Evolutionary conservation across 1,140 invertebrate species (phyloP), one percentile per base, ranked within the genome.

Genomic region (Aphis gossypii): DNA sequence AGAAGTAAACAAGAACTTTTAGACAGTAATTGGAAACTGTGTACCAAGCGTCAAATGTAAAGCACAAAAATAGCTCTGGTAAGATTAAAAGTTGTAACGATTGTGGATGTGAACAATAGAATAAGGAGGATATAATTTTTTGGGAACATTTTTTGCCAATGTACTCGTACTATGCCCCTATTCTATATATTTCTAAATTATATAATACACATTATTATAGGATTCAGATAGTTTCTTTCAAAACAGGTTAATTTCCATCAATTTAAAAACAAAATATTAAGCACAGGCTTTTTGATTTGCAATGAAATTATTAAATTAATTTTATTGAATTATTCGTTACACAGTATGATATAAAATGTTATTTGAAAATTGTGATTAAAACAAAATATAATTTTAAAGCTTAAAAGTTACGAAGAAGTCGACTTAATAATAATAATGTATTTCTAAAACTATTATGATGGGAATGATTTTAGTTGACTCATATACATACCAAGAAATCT

Each of bases 1-100:
- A 35, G 48, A 89, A 89, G 48, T 89, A 54, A 89, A 88, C 86
- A 35, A 35, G 48, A 88, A 89, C 87, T n/a, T 38, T 35, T 89
- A 54, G 21, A 89, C 30, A 38, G 48, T 89, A 89, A 89, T 56
- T 89, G 35, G 46, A 54, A 89, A 89, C 87, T 48, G 48, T 89
- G 20, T 56, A 54, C 25, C n/a, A 11, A 35, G 8, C 20, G n/a
- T 35, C 46, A 51, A 51, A 88, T 20, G 48, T 51, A 51, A 7
- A 44, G 30, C 14, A 35, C 4, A n/a, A 87, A 46, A 48, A 87
- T 51, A 51, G 0, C 84, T 21, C 44, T 30, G 46, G 30, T 9
- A 20, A 35, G 46, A 48, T 87, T 21, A 30, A 6, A 48, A 87
- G 30, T 87, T n/a, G 1, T 46, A n/a, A 51, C 54, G 30, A 20